Evolutionary conservation across 2,797 vertebrate species (phyloP), one percentile per base, ranked within the genome.

Genomic region (Microctenopoma lineatum): DNA sequence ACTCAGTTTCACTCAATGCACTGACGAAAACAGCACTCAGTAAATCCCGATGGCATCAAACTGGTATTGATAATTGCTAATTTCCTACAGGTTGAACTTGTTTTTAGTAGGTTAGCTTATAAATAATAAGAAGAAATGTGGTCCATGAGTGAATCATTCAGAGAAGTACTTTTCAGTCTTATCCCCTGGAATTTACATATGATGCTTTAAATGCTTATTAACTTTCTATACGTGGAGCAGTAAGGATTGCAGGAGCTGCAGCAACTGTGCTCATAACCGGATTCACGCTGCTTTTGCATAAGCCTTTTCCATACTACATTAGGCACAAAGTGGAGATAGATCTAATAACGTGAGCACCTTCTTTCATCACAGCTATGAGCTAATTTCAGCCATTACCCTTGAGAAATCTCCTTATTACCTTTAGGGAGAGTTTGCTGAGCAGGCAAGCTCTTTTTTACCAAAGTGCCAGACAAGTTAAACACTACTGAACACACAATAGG

Each of bases 11-110:
- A 79, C 59, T 48, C 56, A 83, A 84, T 46, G 50, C 39, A 25
- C 59, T 5, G 70, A 79, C 70, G 74, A 89, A 13, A 89, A 81
- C 29, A 55, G 66, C 67, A 82, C 57, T 66, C 6, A 5, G 73
- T 70, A 78, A 88, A 89, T 82, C 77, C 83, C 45, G 73, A 81
- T 85, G 76, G 84, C 85, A 90, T 90, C 80, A 77, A 83, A 86
- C 73, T 16, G 13, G 58, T 66, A 61, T 82, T 56, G 76, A 77
- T 83, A 76, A 74, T 58, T 84, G 66, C 78, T 86, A 29, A 83
- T 87, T 88, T 85, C 77, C 83, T 76, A 65, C 77, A 81, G 79
- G 87, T 91, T 84, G 73, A 78, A 82, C 66, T 61, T 26, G 39
- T 65, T 59, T 72, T 83, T 76, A 32, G 29, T 32, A 55, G 36